These are phyloP conservation scores for Zoanthus gigantus DNA, from an alignment of 92 coral and sea anemone genomes.

Conservation along the genomic window DNA sequence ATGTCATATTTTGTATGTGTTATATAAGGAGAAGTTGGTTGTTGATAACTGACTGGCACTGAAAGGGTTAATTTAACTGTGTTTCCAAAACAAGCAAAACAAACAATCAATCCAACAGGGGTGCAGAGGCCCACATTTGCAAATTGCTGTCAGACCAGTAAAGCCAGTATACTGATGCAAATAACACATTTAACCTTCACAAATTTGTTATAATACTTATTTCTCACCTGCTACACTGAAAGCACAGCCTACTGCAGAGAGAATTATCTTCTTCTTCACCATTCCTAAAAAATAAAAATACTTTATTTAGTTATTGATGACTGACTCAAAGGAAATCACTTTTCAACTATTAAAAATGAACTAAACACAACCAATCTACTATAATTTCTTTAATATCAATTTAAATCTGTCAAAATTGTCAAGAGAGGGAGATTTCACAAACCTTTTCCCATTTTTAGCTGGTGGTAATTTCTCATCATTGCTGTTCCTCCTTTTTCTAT, in stretches of 20 bases:
- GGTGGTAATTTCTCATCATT: slow-evolving; percentile 76
- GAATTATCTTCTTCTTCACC: slow-evolving; percentile 85
- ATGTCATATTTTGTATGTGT: too few relatives aligned
- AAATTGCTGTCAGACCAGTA: too few relatives aligned
- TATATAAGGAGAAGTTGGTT: too few relatives aligned
- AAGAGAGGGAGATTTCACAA: background rate
- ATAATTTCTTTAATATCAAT: background rate
- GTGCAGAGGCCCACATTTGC: too few relatives aligned
- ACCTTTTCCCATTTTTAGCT: slow-evolving; percentile 83
- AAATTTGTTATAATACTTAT: background rate
- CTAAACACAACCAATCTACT: background rate
- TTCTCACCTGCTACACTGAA: background rate
- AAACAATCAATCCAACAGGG: too few relatives aligned
- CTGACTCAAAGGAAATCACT: background rate
- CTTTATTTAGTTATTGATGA: background rate
- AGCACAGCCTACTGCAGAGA: slow-evolving; percentile 46
- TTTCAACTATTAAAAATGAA: background rate
- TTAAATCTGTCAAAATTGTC: background rate
- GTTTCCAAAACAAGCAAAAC: too few relatives aligned
- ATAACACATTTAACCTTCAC: too few relatives aligned
- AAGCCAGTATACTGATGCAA: too few relatives aligned
- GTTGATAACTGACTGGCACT: too few relatives aligned
- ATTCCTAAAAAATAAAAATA: slow-evolving; percentile 49
- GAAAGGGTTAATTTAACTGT: too few relatives aligned
- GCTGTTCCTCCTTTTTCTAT: slow-evolving; percentile 85